Conservation (phyloP, 2,113 vertebrate species). For the Rissa tridactyla region DNA sequence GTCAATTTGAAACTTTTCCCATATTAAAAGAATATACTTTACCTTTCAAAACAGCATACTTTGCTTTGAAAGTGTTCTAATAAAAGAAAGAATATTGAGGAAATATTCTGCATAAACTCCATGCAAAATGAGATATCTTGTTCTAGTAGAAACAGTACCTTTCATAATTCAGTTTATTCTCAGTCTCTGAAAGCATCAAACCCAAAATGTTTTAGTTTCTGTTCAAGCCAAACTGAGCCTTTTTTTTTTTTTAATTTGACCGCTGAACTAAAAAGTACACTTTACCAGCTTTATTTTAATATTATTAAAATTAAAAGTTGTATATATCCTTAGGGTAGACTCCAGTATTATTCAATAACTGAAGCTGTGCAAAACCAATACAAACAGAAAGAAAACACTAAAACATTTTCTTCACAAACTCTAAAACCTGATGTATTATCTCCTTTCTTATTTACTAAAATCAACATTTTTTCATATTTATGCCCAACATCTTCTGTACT, state of each 20-base stretch:
- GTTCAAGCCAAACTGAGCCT: neutral
- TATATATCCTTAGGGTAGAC: neutral
- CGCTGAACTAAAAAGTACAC: neutral
- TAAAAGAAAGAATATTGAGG: neutral
- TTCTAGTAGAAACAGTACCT: neutral
- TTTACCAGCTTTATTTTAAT: neutral
- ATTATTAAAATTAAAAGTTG: neutral
- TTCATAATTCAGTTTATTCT: neutral
- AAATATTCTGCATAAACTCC: neutral
- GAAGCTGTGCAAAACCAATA: neutral
- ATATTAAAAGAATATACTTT: neutral
- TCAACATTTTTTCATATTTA: neutral
- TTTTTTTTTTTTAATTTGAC: neutral
- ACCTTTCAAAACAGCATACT: neutral
- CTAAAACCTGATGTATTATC: neutral
- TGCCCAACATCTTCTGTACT: neutral
- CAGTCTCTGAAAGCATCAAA: neutral
- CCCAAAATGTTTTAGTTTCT: accelerated
- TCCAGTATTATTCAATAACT: neutral
- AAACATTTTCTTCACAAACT: neutral
- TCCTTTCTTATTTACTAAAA: neutral
- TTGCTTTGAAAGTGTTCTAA: neutral
- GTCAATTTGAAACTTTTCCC: neutral
- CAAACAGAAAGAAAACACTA: neutral
- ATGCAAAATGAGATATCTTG: neutral